phyloP scores from a whole-genome alignment of 2,797 vertebrate genomes.

The Trichosurus vulpecula region DNA sequence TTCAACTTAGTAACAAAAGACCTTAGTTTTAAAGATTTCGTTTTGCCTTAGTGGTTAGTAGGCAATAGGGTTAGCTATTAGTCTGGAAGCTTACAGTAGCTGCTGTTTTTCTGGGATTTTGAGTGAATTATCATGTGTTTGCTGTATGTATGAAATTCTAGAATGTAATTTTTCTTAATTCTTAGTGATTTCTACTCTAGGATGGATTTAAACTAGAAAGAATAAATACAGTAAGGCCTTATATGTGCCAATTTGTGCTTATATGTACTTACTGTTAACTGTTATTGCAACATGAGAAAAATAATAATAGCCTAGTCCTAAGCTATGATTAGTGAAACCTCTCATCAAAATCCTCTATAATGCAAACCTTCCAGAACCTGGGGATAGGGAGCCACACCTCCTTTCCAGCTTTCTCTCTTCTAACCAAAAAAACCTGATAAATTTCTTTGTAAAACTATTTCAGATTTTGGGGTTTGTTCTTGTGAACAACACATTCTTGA shows the following conservation, averaged over 20 bases:
- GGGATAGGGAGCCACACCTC: background rate
- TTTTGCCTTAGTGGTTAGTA: background rate
- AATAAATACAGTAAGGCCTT: background rate
- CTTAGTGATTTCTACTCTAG: background rate
- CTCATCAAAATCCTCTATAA: background rate
- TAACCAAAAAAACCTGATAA: background rate
- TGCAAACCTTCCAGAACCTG: background rate
- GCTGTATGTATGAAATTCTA: background rate
- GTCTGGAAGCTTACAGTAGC: too few relatives aligned
- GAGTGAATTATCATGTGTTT: background rate
- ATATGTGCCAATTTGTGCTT: background rate
- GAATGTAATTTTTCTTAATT: background rate
- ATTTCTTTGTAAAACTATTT: background rate
- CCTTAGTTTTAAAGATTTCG: background rate
- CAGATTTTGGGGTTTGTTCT: background rate
- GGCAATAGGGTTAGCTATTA: background rate
- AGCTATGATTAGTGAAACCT: background rate
- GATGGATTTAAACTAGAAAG: background rate
- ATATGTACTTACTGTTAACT: background rate
- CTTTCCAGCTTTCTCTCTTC: background rate
- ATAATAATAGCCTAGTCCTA: background rate
- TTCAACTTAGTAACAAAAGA: background rate
- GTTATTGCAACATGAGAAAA: background rate
- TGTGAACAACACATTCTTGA: background rate
- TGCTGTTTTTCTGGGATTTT: background rate